Percentiles rank a stretch among this genome's conserved stretches.
These are phyloP conservation scores for Microtus ochrogaster DNA, from an alignment of 2,113 vertebrate genomes.

Conservation along the genomic window DNA sequence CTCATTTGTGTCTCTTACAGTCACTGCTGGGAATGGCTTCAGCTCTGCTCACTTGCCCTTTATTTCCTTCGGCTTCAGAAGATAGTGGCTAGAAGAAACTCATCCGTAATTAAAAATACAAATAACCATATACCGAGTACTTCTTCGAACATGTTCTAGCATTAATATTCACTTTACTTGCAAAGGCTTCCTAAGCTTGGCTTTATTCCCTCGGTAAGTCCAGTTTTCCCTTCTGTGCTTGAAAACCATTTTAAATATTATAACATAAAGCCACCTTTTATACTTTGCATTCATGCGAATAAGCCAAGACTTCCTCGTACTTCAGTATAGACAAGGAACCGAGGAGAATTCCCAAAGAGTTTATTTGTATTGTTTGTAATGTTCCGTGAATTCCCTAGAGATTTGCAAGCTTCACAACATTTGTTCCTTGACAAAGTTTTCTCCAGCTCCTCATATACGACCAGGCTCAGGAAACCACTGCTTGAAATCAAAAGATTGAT, in stretches of 20 bases:
- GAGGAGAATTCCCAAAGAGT: background rate
- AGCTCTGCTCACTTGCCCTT: background rate
- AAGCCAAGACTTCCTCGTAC: slow-evolving; percentile 45
- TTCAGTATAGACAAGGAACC: background rate
- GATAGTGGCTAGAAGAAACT: background rate
- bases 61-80: slow-evolving; percentile 6
- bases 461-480: background rate
- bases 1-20: background rate
- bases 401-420: slow-evolving; percentile 45
- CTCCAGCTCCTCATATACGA: background rate
- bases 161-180: slow-evolving; percentile 11
- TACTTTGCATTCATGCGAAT: background rate
- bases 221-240: background rate
- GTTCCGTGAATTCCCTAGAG: slow-evolving; percentile 20
- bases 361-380: slow-evolving; percentile 57
- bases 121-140: background rate
- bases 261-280: slow-evolving; percentile 25
- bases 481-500: background rate
- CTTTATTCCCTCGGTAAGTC: background rate
- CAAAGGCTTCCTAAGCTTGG: background rate
- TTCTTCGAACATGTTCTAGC: slow-evolving; percentile 19
- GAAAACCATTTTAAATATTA: slow-evolving; percentile 35
- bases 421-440: slow-evolving; percentile 58
- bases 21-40: background rate
- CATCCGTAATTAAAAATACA: slow-evolving; percentile 17